A percentile compares a stretch with the other conserved stretches of the same genome.
Conservation (phyloP, 2,888 invertebrate species). For the Caenorhabditis drosophilae region DNA sequence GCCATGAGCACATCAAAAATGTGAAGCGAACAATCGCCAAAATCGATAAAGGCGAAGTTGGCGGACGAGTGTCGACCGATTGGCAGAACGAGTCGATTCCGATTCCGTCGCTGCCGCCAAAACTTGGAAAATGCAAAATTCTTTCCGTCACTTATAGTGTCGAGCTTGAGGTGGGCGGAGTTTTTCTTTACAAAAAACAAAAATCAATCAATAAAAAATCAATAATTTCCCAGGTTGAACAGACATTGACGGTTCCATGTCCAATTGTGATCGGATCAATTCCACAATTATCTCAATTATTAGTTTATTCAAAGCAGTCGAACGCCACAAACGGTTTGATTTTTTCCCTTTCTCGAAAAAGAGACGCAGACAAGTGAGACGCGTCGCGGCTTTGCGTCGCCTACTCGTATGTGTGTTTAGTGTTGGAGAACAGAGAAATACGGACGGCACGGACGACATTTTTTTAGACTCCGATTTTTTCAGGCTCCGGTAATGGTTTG, state of each 20-base stretch:
- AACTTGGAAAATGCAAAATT: constrained; percentile 63
- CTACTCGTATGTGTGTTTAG: too few relatives aligned
- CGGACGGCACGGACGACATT: too few relatives aligned
- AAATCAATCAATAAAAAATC: not conserved
- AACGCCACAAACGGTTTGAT: too few relatives aligned
- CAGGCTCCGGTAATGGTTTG: constrained; percentile 8
- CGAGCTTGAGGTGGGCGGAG: constrained; percentile 62
- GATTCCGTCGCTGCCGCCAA: constrained; percentile 65
- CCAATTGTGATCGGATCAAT: constrained; percentile 67
- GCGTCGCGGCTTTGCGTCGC: too few relatives aligned
- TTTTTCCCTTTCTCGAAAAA: too few relatives aligned
- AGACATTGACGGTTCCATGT: constrained; percentile 45
- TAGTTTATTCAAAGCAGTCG: constrained; percentile 49
- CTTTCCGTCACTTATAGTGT: constrained; percentile 63
- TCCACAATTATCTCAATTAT: constrained; percentile 60
- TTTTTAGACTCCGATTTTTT: too few relatives aligned
- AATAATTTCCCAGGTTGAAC: constrained; percentile 47
- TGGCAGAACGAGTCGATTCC: constrained; percentile 50
- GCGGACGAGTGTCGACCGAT: constrained; percentile 32
- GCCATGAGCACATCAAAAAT: constrained; percentile 63
- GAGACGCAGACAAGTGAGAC: too few relatives aligned
- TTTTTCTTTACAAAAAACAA: not conserved
- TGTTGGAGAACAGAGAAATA: too few relatives aligned
- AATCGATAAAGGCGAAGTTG: constrained; percentile 42
- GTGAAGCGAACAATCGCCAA: constrained; percentile 49